phyloP scores from a whole-genome alignment of 2,113 vertebrate genomes.

The Mirza zaza region DNA sequence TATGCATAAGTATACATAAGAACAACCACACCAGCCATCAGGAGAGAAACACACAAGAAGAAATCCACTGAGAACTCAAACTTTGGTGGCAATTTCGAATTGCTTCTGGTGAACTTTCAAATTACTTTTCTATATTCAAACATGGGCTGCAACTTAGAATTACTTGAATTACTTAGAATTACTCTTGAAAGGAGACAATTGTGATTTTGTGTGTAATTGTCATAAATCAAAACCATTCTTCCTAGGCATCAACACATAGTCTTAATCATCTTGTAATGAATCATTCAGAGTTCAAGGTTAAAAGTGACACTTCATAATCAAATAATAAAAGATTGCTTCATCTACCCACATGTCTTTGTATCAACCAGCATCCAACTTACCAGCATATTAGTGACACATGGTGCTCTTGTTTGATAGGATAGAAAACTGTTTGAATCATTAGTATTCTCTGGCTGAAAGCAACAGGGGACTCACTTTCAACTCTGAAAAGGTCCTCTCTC shows the following conservation, averaged over 20 bases:
- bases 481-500: constrained; percentile 78
- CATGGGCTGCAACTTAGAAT: not conserved
- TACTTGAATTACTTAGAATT: not conserved
- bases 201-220: constrained; percentile 25
- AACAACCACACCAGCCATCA: not conserved
- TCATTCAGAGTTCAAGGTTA: constrained; percentile 19
- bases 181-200: not conserved
- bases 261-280: constrained; percentile 63
- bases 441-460: constrained; percentile 69
- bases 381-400: constrained; percentile 65
- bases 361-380: constrained; percentile 53
- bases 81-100: not conserved
- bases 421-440: constrained; percentile 76
- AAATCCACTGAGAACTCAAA: not conserved
- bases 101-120: not conserved
- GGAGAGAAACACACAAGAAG: not conserved
- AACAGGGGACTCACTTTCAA: constrained; percentile 69
- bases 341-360: constrained; percentile 27
- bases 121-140: constrained; percentile 10
- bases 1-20: not conserved
- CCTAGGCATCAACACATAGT: not conserved
- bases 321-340: constrained; percentile 54
- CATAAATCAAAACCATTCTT: constrained; percentile 46
- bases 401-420: constrained; percentile 72
- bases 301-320: constrained; percentile 51